Percentiles rank a stretch among this genome's conserved stretches.
phyloP scores from a whole-genome alignment of 2,797 vertebrate genomes.

The Lepidocolaptes lacrymiger region DNA sequence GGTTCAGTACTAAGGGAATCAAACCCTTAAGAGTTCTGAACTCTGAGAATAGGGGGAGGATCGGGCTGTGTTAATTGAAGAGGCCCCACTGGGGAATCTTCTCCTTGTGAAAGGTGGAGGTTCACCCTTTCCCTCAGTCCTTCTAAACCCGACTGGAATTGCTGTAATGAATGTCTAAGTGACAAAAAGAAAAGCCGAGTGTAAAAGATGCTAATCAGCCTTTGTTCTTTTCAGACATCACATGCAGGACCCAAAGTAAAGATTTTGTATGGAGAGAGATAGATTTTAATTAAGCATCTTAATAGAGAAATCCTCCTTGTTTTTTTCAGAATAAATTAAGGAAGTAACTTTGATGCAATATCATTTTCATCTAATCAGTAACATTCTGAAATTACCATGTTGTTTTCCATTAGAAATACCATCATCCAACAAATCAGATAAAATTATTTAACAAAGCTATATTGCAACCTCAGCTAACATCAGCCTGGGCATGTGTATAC shows the following conservation, averaged over 20 bases:
- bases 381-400: slow-evolving; percentile 82
- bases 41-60: not conserved
- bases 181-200: slow-evolving; percentile 44
- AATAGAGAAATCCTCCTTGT: slow-evolving; percentile 77
- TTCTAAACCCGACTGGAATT: not conserved
- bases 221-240: slow-evolving; percentile 68
- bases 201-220: slow-evolving; percentile 62
- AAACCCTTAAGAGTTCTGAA: slow-evolving; percentile 62
- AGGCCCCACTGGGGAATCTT: slow-evolving; percentile 27
- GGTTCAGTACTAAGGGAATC: slow-evolving; percentile 69
- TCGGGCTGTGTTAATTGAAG: slow-evolving; percentile 4
- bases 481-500: slow-evolving; percentile 20
- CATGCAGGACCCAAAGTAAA: slow-evolving; percentile 66
- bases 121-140: not conserved
- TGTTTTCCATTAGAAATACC: slow-evolving; percentile 80
- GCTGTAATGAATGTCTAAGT: slow-evolving; percentile 16
- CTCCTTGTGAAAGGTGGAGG: not conserved
- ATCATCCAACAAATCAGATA: slow-evolving; percentile 80
- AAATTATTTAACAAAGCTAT: slow-evolving; percentile 62
- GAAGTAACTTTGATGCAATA: slow-evolving; percentile 82
- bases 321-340: slow-evolving; percentile 82
- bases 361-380: slow-evolving; percentile 84
- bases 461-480: slow-evolving; percentile 71
- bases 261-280: slow-evolving; percentile 44
- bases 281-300: slow-evolving; percentile 82